phyloP scores from a whole-genome alignment of 2,888 invertebrate species.

The Dryomyza anilis region DNA sequence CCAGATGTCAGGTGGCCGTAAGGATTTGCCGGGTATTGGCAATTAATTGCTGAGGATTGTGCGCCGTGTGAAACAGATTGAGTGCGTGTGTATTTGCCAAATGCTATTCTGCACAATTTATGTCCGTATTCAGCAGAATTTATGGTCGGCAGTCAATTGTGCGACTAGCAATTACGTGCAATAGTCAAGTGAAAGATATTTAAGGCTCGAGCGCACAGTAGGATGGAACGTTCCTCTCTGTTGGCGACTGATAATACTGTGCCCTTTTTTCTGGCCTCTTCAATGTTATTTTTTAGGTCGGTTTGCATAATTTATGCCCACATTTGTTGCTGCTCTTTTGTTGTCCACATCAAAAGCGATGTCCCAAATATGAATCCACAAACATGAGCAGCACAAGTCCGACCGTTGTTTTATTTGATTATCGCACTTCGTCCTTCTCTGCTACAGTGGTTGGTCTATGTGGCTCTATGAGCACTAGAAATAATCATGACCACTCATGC shows the following conservation, averaged over 20 bases:
- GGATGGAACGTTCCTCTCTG: background rate
- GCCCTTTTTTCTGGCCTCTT: conserved; percentile 15
- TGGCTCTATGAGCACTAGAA: too few species aligned
- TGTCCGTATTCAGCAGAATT: too few species aligned
- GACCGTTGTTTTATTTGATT: background rate
- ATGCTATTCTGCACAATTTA: too few species aligned
- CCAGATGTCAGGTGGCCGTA: conserved; percentile 8
- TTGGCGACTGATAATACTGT: background rate
- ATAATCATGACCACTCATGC: too few species aligned
- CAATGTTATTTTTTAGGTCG: conserved; percentile 26
- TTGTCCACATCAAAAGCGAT: background rate
- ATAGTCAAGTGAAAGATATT: background rate
- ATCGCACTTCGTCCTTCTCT: too few species aligned
- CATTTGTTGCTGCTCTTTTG: background rate
- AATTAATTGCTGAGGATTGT: background rate
- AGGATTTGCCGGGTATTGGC: background rate
- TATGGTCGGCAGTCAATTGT: background rate
- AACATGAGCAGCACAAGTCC: background rate
- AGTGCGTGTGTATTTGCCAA: conserved; percentile 19
- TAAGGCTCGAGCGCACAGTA: background rate
- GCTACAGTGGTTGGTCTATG: too few species aligned
- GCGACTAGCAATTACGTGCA: conserved; percentile 6
- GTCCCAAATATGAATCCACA: background rate
- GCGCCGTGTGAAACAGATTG: too few species aligned
- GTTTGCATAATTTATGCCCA: conserved; percentile 17